These are phyloP conservation scores for Pilophorus perplexus DNA, from an alignment of 2,888 invertebrate genomes.

Conservation along the genomic window DNA sequence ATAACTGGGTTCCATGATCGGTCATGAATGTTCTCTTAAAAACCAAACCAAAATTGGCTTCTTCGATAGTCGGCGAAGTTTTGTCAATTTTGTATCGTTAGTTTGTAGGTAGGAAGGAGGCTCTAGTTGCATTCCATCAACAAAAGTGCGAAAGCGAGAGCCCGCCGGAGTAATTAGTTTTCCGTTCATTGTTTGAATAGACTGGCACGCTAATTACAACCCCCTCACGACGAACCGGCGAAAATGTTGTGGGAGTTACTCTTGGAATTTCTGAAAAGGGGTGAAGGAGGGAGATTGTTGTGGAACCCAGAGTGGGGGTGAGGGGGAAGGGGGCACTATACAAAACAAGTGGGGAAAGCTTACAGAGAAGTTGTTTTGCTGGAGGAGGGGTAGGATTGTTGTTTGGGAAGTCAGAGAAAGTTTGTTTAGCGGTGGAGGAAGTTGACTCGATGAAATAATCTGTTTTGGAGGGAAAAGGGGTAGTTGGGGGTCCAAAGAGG, in stretches of 20 bases:
- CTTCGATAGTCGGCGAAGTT: no score
- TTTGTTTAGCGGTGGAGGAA: conserved; percentile 9
- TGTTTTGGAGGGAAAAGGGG: conserved; percentile 14
- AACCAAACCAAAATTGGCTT: no score
- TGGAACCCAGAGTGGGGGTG: neutral
- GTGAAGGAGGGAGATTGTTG: neutral
- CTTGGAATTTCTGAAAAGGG: conserved; percentile 26
- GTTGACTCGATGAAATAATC: conserved; percentile 33
- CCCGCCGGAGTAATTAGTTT: conserved; percentile 23
- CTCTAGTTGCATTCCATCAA: no score
- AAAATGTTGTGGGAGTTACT: conserved; percentile 30
- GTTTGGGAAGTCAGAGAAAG: conserved; percentile 13
- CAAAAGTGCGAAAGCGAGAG: conserved; percentile 11
- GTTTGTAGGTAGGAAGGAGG: no score
- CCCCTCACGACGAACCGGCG: neutral
- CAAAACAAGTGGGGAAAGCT: conserved; percentile 3
- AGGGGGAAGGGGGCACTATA: neutral
- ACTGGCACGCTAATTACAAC: conserved; percentile 34
- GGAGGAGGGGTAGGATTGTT: neutral
- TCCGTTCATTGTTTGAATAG: conserved; percentile 26
- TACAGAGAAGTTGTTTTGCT: neutral
- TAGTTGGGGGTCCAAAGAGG: neutral
- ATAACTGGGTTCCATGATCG: no score
- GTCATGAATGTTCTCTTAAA: no score
- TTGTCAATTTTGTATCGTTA: no score